Evolutionary conservation across 2,113 vertebrate species (phyloP), one percentile per base, ranked within the genome.

Genomic region (Mirounga angustirostris): DNA sequence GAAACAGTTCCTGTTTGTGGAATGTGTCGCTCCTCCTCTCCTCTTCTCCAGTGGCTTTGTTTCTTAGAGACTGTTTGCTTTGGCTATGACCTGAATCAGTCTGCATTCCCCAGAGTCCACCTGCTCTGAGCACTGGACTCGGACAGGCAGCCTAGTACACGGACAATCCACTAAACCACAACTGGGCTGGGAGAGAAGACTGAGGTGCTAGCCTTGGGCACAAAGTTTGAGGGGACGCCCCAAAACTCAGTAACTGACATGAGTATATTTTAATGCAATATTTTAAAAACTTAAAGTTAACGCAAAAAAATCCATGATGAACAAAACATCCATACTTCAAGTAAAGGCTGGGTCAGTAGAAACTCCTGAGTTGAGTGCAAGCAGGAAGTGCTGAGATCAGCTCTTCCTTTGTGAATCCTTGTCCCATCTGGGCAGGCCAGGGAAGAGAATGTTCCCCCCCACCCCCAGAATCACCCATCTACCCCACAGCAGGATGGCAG

Each of bases 11-110:
- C 43, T 87, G 36, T 79, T 93, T 71, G 87, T 71, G 90, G 92
- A 54, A 69, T 81, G 56, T 79, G 54, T 36, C 15, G 28, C 36
- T 92, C 58, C n/a, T 87, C 15, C n/a, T 19, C 43, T 26, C 13
- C n/a, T 69, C n/a, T 36, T 5, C 56, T 54, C 74, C 5, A 16
- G 50, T 50, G 94, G 83, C 80, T 81, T 40, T 86, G 82, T 81
- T 93, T 80, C 93, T 96, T 84, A 90, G 54, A 84, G 40, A 54
- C 69, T 76, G 76, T 95, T 94, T 89, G 69, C 87, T 95, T 83
- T 92, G 79, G 83, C 87, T 63, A 63, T 40, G 59, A 33, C 65
- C 33, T 43, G 82, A 88, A 50, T 30, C 9, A 0, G 36, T 81
- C 69, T 71, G 79, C 50, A 28, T 90, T 95, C 43, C 15, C 56